A percentile compares a stretch with the other conserved stretches of the same genome.
phyloP scores from a whole-genome alignment of 2,797 vertebrate genomes.

The Helarctos malayanus region DNA sequence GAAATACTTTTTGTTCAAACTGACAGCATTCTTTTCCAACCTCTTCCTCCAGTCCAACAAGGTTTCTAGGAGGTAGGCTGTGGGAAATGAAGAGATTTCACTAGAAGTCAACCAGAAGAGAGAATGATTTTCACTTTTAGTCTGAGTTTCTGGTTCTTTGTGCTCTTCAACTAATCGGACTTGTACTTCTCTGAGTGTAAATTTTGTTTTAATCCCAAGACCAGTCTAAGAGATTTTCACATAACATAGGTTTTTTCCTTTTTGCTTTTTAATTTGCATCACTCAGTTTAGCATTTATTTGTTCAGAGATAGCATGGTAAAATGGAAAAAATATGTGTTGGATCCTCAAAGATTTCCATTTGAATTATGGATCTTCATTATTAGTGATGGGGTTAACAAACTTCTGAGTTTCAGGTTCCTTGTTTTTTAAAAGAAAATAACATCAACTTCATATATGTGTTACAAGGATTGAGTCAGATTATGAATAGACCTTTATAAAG shows the following conservation, averaged over 20 bases:
- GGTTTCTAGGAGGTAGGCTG: not conserved
- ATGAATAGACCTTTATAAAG: slow-evolving; percentile 16
- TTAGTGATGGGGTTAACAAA: not conserved
- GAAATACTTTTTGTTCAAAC: slow-evolving; percentile 4
- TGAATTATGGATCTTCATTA: not conserved
- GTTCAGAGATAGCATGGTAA: not conserved
- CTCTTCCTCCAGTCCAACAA: not conserved
- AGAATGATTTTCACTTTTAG: slow-evolving; percentile 35
- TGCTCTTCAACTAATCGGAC: slow-evolving; percentile 18
- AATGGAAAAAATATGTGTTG: not conserved
- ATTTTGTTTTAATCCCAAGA: not conserved
- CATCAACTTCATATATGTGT: not conserved
- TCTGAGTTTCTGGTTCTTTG: slow-evolving; percentile 56
- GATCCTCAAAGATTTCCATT: slow-evolving; percentile 14
- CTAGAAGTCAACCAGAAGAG: not conserved
- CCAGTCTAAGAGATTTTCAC: not conserved
- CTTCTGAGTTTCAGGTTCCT: slow-evolving; percentile 29
- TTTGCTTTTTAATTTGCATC: slow-evolving; percentile 34
- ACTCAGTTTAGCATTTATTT: slow-evolving; percentile 26
- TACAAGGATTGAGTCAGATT: slow-evolving; percentile 45
- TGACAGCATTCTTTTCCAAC: slow-evolving; percentile 7
- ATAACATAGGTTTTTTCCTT: not conserved
- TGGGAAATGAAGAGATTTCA: slow-evolving; percentile 35
- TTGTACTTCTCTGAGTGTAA: not conserved
- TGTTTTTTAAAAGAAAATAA: slow-evolving; percentile 14